Percentiles rank a stretch among this genome's conserved stretches.
Conservation (phyloP, 2,888 invertebrate species). For the Limnephilus lunatus region DNA sequence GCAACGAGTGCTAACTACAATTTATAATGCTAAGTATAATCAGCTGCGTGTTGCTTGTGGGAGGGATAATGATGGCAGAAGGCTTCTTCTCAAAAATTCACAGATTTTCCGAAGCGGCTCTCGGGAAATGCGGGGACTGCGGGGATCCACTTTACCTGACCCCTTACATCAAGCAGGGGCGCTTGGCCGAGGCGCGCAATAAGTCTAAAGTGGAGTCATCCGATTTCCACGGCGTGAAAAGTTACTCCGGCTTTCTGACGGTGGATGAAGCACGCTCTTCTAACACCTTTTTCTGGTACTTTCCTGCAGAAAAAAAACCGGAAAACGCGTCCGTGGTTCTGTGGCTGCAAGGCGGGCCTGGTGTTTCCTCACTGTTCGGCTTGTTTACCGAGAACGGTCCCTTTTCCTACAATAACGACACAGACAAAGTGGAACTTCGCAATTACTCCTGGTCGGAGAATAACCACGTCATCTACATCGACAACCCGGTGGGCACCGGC, state of each 20-base stretch:
- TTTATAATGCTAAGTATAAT: background rate
- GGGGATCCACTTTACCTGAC: constrained; percentile 85
- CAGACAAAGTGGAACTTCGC: too few species aligned
- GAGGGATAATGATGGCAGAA: background rate
- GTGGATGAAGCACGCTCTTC: constrained; percentile 85
- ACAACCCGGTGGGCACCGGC: constrained; percentile 95
- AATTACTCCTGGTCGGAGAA: constrained; percentile 70
- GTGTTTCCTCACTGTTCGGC: constrained; percentile 87
- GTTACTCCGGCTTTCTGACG: constrained; percentile 90
- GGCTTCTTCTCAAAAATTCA: too few species aligned
- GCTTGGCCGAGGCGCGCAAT: constrained; percentile 81
- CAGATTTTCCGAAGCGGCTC: too few species aligned
- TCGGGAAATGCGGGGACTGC: too few species aligned
- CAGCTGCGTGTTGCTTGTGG: background rate
- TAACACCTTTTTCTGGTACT: constrained; percentile 81
- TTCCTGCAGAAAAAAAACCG: constrained; percentile 72
- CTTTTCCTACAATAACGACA: constrained; percentile 75
- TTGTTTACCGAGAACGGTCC: constrained; percentile 93
- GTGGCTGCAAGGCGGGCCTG: constrained; percentile 93
- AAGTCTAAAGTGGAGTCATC: constrained; percentile 78
- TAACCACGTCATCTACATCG: constrained; percentile 91
- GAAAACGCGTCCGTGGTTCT: constrained; percentile 84
- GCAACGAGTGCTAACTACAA: background rate
- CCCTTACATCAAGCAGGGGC: constrained; percentile 83
- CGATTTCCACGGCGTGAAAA: constrained; percentile 79